These are phyloP conservation scores for Lissonota sp. DNA, from an alignment of 2,888 invertebrate genomes.

Conservation along the genomic window DNA sequence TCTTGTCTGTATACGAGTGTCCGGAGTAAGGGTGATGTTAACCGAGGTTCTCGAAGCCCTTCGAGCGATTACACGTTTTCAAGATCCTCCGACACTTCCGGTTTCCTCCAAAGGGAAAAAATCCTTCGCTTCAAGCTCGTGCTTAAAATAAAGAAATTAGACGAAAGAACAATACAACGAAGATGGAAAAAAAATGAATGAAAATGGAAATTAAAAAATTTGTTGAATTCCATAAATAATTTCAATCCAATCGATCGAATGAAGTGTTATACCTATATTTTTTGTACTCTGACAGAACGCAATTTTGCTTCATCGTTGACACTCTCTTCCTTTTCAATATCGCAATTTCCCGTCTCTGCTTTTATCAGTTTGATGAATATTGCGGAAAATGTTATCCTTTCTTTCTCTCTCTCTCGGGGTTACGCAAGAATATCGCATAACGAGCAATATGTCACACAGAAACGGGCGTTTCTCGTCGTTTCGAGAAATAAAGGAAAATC, in stretches of 20 bases:
- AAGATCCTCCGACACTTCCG: conserved; percentile 53
- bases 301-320: too few relatives aligned
- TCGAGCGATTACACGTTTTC: conserved; percentile 52
- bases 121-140: conserved; percentile 33
- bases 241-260: too few relatives aligned
- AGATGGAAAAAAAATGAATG: too few relatives aligned
- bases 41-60: conserved; percentile 47
- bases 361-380: too few relatives aligned
- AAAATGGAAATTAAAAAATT: too few relatives aligned
- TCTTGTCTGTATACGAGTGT: conserved; percentile 23
- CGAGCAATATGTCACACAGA: background rate
- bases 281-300: too few relatives aligned
- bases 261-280: too few relatives aligned
- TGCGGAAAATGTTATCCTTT: too few relatives aligned
- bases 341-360: too few relatives aligned
- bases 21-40: conserved; percentile 32
- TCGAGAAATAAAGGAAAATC: conserved; percentile 17
- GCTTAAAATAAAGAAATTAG: conserved; percentile 33
- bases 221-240: too few relatives aligned
- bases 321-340: too few relatives aligned
- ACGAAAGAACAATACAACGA: conserved; percentile 7
- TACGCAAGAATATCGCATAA: background rate
- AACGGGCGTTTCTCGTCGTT: background rate
- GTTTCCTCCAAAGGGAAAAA: conserved; percentile 45
- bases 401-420: too few relatives aligned